Percentiles rank a stretch among this genome's conserved stretches.
phyloP scores from a whole-genome alignment of 2,797 vertebrate genomes.

The Trachops cirrhosus region DNA sequence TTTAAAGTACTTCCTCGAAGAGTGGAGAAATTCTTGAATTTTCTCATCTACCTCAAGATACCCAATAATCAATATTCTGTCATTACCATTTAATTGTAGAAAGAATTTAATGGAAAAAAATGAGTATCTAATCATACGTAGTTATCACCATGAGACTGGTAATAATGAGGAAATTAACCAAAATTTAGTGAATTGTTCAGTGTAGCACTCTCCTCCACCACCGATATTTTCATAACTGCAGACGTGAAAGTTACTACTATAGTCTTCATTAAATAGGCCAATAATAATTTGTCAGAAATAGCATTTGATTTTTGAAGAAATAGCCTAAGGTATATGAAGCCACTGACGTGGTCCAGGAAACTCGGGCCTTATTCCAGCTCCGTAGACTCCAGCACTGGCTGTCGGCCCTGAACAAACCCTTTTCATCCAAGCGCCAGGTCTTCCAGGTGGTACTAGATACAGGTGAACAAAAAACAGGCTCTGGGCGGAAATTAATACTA shows the following conservation, averaged over 20 bases:
- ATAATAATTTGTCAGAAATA: neutral
- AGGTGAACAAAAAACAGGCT: neutral
- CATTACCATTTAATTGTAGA: neutral
- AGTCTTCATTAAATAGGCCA: neutral
- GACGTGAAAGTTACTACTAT: neutral
- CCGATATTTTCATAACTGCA: neutral
- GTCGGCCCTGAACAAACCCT: neutral
- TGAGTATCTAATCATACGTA: neutral
- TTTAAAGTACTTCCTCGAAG: neutral
- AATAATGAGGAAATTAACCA: neutral
- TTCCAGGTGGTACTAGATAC: neutral
- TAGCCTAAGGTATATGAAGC: neutral
- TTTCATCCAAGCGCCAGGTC: neutral
- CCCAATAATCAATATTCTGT: neutral
- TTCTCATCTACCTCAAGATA: neutral
- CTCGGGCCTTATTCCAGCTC: neutral
- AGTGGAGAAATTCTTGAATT: neutral
- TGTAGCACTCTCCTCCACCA: too few relatives aligned
- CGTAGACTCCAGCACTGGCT: neutral
- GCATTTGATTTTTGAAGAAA: neutral
- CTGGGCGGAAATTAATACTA: neutral
- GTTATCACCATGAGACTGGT: neutral
- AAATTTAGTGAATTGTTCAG: too few relatives aligned
- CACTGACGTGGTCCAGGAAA: neutral
- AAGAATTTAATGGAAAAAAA: neutral